A percentile compares a stretch with the other conserved stretches of the same genome.
Evolutionary conservation across 2,113 vertebrate genomes (phyloP).

Genomic region (Sapayoa aenigma): DNA sequence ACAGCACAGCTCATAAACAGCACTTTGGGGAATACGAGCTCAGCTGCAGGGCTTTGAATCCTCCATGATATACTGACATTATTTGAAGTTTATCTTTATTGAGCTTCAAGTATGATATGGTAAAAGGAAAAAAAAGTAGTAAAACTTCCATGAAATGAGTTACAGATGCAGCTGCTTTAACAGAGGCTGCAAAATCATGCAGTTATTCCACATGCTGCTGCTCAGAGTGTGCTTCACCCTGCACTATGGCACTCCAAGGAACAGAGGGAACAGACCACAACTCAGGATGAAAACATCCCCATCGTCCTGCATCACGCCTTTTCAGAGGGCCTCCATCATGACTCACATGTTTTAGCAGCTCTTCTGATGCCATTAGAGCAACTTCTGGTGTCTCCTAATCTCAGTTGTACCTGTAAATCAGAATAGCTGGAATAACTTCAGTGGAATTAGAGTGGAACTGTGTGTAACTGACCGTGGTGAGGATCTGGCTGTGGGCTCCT

Average conservation of each 20-base stretch:
- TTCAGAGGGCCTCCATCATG: not conserved
- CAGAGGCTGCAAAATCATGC: not conserved
- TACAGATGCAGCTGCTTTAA: slow-evolving; percentile 14
- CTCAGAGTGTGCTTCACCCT: not conserved
- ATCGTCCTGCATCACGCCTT: not conserved
- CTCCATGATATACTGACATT: not conserved
- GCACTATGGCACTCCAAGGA: not conserved
- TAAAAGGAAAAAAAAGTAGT: not conserved
- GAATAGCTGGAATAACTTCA: not conserved
- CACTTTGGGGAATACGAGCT: not conserved
- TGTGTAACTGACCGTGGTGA: not conserved
- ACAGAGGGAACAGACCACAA: not conserved
- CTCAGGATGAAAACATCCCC: not conserved
- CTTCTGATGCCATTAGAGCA: not conserved
- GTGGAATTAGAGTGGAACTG: not conserved
- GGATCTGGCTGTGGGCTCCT: not conserved
- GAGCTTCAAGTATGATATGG: not conserved
- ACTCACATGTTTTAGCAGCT: not conserved
- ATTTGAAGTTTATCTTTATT: slow-evolving; percentile 10
- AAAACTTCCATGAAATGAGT: not conserved
- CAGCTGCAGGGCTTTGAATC: not conserved
- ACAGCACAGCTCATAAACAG: not conserved
- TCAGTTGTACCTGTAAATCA: not conserved
- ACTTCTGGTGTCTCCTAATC: not conserved
- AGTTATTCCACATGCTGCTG: not conserved